Evolutionary conservation across 2,113 vertebrate genomes (phyloP).

Genomic region (Pluvianellus socialis): DNA sequence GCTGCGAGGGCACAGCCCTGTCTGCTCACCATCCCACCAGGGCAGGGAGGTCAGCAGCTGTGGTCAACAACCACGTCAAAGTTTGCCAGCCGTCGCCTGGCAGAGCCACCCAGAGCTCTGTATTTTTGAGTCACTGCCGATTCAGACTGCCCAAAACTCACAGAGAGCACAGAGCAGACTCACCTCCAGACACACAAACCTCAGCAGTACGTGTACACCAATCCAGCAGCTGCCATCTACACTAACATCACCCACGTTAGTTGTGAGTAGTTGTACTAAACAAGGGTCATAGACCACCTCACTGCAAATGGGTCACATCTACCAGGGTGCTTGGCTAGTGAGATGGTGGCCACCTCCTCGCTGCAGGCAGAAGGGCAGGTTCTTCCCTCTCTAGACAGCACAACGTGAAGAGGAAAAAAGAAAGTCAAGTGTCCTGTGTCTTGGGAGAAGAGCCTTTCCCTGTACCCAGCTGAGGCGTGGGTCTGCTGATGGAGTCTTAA

Average conservation of each 20-base stretch:
- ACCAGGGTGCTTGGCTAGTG: not conserved
- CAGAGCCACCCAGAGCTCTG: not conserved
- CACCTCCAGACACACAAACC: not conserved
- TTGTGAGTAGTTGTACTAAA: not conserved
- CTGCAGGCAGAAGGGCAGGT: not conserved
- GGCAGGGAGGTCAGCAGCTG: not conserved
- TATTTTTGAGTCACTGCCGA: not conserved
- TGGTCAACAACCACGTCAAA: not conserved
- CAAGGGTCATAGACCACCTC: not conserved
- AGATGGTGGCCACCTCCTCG: not conserved
- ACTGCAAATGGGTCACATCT: not conserved
- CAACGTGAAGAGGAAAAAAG: fast-evolving
- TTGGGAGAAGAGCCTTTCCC: not conserved
- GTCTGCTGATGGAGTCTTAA: not conserved
- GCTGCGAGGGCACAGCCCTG: not conserved
- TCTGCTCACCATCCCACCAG: not conserved
- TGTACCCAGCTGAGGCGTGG: not conserved
- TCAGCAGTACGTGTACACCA: fast-evolving
- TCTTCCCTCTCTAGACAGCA: not conserved
- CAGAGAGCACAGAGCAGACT: not conserved
- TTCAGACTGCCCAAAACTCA: not conserved
- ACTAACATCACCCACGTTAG: fast-evolving
- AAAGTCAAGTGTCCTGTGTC: not conserved
- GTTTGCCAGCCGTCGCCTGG: not conserved
- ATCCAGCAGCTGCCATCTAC: not conserved